Base-by-base conservation (phyloP, 2,797 vertebrate genomes). In the Lerista edwardsae region DNA sequence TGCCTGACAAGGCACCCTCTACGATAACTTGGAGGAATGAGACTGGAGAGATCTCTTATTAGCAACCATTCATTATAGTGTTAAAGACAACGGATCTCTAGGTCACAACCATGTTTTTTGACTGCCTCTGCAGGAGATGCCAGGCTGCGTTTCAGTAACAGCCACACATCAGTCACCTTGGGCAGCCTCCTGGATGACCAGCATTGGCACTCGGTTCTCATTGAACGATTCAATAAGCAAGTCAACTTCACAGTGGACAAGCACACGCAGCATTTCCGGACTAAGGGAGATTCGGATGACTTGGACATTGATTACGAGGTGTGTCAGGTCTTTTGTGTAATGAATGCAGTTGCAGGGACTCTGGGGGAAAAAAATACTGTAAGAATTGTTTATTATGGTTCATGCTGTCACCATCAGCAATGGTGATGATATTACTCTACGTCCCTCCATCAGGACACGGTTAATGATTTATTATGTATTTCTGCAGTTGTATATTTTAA, bases 291-390 rank as follows among this genome's bases (percentile, higher is more conserved):
- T 12, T 97, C 97, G 0, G 97, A 98, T 92, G 97, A 98, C 15
- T 93, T 99, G 94, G 98, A 99, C 90, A 98, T 99, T 34, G 98
- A 99, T 95, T 99, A 99, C 6, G 98, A 99, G 98, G 98, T 98
- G 91, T 73, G 96, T 94, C 36, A 65, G 51, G 5, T 8, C 14
- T 75, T 84, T 79, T 80, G 51, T 19, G 0, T 85, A 88, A 29
- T 62, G 75, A 34, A 41, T 51, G 31, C 72, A 31, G 8, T 44
- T 72, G 61, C 36, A 34, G 34, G 62, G 91, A 72, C 15, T 80
- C 10, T 1, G 79, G 14, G 62, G n/a, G n/a, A n/a, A 47, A 47
- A 3, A 23, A 90, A 87, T 29, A 71, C 23, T 61, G n/a, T 29
- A 72, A 5, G 34, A 31, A 84, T 6, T 2, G 6, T 1, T 2